phyloP scores from a whole-genome alignment of 2,888 invertebrate genomes.

The Tenthredo scrophulariae region DNA sequence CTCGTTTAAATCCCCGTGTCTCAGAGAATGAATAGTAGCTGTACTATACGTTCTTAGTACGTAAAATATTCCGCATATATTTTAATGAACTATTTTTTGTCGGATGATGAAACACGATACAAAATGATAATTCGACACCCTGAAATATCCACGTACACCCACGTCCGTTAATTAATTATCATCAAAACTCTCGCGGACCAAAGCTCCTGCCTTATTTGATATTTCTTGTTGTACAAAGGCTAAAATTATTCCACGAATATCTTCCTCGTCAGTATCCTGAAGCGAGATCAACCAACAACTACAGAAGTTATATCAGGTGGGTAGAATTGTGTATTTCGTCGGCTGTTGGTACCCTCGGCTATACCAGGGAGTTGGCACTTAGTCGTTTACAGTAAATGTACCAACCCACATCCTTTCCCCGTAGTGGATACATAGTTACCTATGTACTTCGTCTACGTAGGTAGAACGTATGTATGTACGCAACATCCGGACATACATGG shows the following conservation, averaged over 20 bases:
- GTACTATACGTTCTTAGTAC: not conserved
- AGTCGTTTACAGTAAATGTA: not conserved
- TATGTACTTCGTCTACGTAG: not conserved
- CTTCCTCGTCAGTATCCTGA: not conserved
- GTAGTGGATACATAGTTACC: not conserved
- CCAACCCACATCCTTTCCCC: not conserved
- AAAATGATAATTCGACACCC: not conserved
- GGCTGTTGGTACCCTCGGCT: not conserved
- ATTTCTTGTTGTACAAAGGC: not conserved
- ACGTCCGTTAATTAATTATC: not conserved
- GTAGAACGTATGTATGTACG: not conserved
- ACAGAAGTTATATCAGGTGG: conserved; percentile 5
- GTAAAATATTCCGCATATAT: not conserved
- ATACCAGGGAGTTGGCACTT: not conserved
- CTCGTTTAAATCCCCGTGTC: conserved; percentile 25
- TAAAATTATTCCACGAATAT: not conserved
- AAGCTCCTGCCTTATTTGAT: not conserved
- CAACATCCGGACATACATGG: not conserved
- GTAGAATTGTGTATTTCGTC: not conserved
- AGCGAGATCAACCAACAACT: conserved; percentile 14
- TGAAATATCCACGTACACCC: not conserved
- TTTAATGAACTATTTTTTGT: not conserved
- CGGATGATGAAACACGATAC: not conserved
- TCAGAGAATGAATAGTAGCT: conserved; percentile 30
- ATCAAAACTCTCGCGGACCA: not conserved